Base-by-base conservation (phyloP, 2,113 vertebrate genomes). In the human (Homo sapiens) region DNA sequence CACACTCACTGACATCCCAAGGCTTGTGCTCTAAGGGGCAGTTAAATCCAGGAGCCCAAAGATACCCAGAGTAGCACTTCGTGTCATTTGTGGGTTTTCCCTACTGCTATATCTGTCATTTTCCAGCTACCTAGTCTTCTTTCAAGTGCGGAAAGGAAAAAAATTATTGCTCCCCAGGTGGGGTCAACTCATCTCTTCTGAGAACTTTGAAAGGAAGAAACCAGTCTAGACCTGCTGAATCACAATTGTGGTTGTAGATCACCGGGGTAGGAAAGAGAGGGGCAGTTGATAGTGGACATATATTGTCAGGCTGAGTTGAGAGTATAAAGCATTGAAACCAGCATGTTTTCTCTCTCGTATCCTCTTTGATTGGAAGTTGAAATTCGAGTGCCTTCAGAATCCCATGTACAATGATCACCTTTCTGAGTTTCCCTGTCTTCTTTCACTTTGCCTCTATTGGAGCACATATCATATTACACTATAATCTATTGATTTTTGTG, bases 71-170 rank as follows among this genome's bases (percentile, higher is more conserved):
- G 38, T 55, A 81, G 89, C 11, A 25, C 40, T 59, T 85, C 2
- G 0, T 48, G 55, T 59, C 30, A 1, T 32, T 57, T 52, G 55
- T 0, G 3, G 43, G 40, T 48, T 85, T 86, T 72, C 45, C 81
- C 8, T 79, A 32, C 4, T 20, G 17, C 27, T 59, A 0, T 40
- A 25, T 16, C 38, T 79, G 5, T 30, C 5, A 8, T 84, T 87
- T 70, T 45, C 38, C 32, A 3, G 48, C 43, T 64, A 23, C 6
- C 43, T 64, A 14, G n/a, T 83, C 96, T 89, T 86, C 82, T 93
- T 95, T 86, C 82, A 79, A 79, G 45, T 48, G 18, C 68, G 57
- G 83, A 75, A 35, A 43, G 48, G 61, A 89, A 45, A 66, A 86
- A 84, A 52, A 14, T 10, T 7, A 76, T 43, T 68, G 35, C 9